Base-by-base conservation (phyloP, 2,797 vertebrate genomes). In the Tangara arthus region DNA sequence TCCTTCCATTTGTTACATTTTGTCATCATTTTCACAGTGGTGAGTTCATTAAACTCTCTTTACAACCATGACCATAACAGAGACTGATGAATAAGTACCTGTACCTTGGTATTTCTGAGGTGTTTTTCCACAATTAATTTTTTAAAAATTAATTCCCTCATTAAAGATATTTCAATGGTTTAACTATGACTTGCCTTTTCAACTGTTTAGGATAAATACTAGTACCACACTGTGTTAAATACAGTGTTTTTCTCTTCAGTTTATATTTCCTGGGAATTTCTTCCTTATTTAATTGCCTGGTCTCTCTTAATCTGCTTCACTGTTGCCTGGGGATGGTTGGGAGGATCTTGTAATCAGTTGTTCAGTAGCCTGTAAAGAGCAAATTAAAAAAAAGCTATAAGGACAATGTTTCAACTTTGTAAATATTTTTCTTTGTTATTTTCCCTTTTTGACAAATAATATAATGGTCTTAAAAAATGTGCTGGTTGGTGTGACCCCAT, bases 321-420 rank as follows among this genome's bases (percentile, higher is more conserved):
- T 93, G 42, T 73, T 91, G 53, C 46, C 59, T 69, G 73, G 44
- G 80, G 47, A 55, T 72, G 37, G 53, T 83, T 87, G 68, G 82
- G 76, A 91, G 75, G 76, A 80, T 81, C 80, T 76, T 89, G 73
- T 69, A 94, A 93, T 77, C 87, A 52, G 75, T 95, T 94, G 80
- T 73, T 95, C 87, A 80, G 75, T 82, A 66, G 69, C 81, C 46
- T 79, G 37, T 94, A 95, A 95, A 1, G 90, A 96, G 91, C 72
- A 94, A 87, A 85, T 93, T 92, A 47, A 52, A 66, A 56, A 56
- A 93, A 71, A 89, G 37, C 15, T 68, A 18, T 19, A 65, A 86
- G 81, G 71, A 88, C 53, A 89, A 39, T 82, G 44, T 23, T 82
- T 70, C 35, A 83, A 35, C 78, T 92, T 84, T 46, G 27, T 93